Evolutionary conservation across 2,113 vertebrate genomes (phyloP), one percentile per base, ranked within the genome.

Genomic region (Daphoenositta chrysoptera): DNA sequence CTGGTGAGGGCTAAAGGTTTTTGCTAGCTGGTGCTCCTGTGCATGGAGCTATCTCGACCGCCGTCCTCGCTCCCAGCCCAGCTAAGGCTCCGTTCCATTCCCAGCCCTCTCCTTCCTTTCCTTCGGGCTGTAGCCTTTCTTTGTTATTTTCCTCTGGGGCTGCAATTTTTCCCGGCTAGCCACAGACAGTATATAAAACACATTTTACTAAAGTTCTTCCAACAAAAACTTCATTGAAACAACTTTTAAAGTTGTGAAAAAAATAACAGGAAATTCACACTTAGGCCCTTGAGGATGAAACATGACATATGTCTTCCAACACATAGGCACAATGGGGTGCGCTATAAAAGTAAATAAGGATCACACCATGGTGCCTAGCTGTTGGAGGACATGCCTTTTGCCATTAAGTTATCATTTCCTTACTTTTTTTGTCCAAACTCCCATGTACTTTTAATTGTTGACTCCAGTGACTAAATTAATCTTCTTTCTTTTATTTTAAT

Each of bases 211-310:
- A 97, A 96, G 96, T 93, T 93, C 96, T 93, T 96, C 97, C 96
- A 97, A 97, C 97, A 97, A 97, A 96, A 96, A 97, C 95, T 94
- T 86, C 95, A 97, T 97, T 97, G 97, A 97, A 97, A 97, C 96
- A 96, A 94, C 97, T 96, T 96, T 96, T 96, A 94, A 96, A 97
- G 92, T 96, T 91, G 96, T 92, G 95, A 95, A 85, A 91, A 96
- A 96, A 97, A 96, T 95, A 97, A 96, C 96, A 96, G 97, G 96
- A 97, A 97, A 96, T 97, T 97, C 97, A 97, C 97, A 97, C 97
- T 96, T 97, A 96, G 97, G 92, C 97, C 97, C 96, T 97, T 94
- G 97, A 97, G 97, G 96, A 97, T 91, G 95, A 96, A 97, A 96
- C 96, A 96, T 97, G 97, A 97, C 96, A 97, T 97, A 97, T 95